phyloP scores from a whole-genome alignment of 2,888 invertebrate genomes.

The Drosophila colorata region DNA sequence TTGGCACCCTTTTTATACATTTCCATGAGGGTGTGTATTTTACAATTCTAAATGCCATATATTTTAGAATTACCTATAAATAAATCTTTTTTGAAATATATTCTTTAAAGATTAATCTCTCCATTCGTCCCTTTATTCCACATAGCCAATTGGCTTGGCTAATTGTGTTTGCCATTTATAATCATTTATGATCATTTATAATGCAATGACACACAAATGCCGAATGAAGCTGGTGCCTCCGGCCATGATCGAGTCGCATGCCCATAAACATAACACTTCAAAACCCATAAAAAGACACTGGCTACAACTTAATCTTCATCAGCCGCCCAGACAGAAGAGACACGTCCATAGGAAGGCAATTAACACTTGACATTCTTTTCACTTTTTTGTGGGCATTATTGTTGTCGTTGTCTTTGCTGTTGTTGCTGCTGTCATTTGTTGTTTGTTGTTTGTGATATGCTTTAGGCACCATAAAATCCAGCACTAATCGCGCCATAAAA shows the following conservation, averaged over 20 bases:
- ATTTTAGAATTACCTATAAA: not conserved
- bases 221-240: slow-evolving; percentile 18
- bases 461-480: slow-evolving; percentile 64
- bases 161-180: slow-evolving; percentile 49
- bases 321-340: slow-evolving; percentile 37
- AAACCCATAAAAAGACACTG: slow-evolving; percentile 54
- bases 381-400: slow-evolving; percentile 55
- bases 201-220: slow-evolving; percentile 53
- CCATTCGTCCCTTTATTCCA: slow-evolving; percentile 1
- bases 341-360: slow-evolving; percentile 68
- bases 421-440: slow-evolving; percentile 20
- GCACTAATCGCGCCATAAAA: slow-evolving; percentile 77
- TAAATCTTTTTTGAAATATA: not conserved
- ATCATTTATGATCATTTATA: slow-evolving; percentile 58
- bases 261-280: slow-evolving; percentile 58
- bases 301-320: slow-evolving; percentile 75
- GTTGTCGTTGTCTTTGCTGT: slow-evolving; percentile 25
- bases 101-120: not conserved
- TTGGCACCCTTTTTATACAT: no score
- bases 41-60: not conserved
- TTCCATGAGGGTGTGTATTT: no score
- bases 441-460: slow-evolving; percentile 59
- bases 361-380: slow-evolving; percentile 81
- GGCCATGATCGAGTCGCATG: slow-evolving; percentile 18
- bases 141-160: slow-evolving; percentile 26